Percentiles rank a stretch among this genome's conserved stretches.
Conservation (phyloP, 2,797 vertebrate genomes). For the Corythornis leucogaster region DNA sequence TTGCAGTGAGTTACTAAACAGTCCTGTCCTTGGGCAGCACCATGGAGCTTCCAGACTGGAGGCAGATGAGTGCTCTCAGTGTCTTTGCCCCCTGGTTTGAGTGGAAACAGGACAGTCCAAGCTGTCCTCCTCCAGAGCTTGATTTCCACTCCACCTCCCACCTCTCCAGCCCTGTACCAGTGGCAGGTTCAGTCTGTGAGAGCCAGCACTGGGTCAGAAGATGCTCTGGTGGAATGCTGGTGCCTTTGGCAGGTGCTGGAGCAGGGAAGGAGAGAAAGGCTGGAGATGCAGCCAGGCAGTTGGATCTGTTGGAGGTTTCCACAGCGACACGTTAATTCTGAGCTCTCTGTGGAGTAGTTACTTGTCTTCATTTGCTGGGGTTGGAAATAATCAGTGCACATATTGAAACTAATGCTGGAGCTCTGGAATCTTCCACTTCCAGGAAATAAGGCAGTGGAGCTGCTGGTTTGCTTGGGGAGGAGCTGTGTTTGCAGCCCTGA, state of each 20-base stretch:
- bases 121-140: background rate
- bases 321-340: background rate
- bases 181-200: background rate
- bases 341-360: background rate
- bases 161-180: background rate
- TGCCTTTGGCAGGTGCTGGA: background rate
- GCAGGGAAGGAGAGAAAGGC: background rate
- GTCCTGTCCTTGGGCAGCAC: background rate
- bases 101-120: background rate
- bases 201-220: background rate
- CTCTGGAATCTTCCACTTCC: background rate
- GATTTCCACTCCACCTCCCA: too few relatives aligned
- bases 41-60: accelerated
- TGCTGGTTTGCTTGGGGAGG: background rate
- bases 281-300: background rate
- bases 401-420: background rate
- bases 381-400: background rate
- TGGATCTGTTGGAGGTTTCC: background rate
- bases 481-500: background rate
- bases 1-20: background rate
- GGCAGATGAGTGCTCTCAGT: accelerated
- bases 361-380: background rate
- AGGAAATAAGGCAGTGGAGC: background rate
- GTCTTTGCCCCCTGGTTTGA: background rate
- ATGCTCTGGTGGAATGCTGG: background rate